Conservation (phyloP, 2,113 vertebrate genomes). For the Plestiodon gilberti region DNA sequence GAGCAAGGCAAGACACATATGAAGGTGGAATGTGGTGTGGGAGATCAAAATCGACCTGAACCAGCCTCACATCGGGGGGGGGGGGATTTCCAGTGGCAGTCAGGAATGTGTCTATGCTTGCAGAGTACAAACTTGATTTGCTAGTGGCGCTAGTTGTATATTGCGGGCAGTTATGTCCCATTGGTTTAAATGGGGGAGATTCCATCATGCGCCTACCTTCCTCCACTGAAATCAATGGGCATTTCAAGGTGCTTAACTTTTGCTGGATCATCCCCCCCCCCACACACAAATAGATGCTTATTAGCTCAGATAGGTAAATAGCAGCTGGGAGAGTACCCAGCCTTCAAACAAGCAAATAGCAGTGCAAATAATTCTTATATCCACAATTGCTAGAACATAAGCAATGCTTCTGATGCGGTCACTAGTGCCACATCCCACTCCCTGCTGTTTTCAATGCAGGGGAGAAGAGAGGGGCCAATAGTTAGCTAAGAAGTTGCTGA, state of each 20-base stretch:
- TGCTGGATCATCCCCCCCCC: neutral
- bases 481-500: neutral
- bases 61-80: neutral
- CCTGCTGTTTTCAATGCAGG: neutral
- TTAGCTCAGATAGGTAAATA: neutral
- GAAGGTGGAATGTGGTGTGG: neutral
- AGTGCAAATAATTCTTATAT: constrained; percentile 8
- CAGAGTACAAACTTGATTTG: neutral
- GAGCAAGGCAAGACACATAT: neutral
- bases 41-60: neutral
- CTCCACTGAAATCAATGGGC: neutral
- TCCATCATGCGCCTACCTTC: neutral
- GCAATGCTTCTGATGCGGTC: neutral
- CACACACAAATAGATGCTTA: neutral
- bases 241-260: neutral
- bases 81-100: neutral
- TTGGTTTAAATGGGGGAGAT: neutral
- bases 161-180: neutral
- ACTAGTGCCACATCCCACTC: neutral
- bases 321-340: neutral
- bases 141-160: too few species aligned
- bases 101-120: neutral
- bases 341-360: neutral
- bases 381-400: neutral
- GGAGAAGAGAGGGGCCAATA: accelerated